These are phyloP conservation scores for Grammomys surdaster DNA, from an alignment of 2,113 vertebrate genomes.

Conservation along the genomic window DNA sequence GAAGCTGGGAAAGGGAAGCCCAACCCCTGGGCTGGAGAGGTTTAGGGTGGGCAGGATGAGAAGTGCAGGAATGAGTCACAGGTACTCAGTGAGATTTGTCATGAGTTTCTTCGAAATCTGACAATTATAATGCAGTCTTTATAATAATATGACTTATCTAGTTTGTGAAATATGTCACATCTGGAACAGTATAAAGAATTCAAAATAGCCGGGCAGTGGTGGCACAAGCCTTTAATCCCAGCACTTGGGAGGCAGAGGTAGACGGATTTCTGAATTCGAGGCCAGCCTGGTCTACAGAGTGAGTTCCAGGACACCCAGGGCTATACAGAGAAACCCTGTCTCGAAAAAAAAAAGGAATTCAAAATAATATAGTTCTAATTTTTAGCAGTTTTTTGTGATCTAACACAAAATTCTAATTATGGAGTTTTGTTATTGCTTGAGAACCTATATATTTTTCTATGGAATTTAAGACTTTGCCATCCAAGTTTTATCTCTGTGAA, in stretches of 20 bases:
- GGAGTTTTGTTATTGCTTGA: too few species aligned
- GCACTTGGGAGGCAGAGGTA: too few species aligned
- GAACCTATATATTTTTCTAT: too few species aligned
- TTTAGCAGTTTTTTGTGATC: too few species aligned
- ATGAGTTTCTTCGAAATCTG: neutral
- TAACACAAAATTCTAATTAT: too few species aligned
- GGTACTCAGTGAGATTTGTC: neutral
- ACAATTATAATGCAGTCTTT: neutral
- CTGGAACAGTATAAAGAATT: neutral
- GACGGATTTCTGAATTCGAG: too few species aligned
- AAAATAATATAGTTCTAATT: too few species aligned
- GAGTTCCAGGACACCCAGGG: too few species aligned
- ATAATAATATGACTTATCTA: neutral
- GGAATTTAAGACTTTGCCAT: neutral
- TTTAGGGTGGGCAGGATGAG: neutral
- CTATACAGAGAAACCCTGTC: too few species aligned
- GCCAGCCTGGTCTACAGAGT: too few species aligned
- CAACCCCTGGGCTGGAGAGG: neutral
- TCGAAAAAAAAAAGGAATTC: too few species aligned
- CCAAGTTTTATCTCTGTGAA: neutral
- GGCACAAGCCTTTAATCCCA: too few species aligned
- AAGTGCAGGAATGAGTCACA: neutral
- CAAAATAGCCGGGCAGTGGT: neutral
- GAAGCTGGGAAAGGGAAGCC: neutral
- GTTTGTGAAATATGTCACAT: neutral